Percentiles rank a stretch among this genome's conserved stretches.
Evolutionary conservation across 2,888 invertebrate genomes (phyloP).

Genomic region (Ametastegia equiseti): DNA sequence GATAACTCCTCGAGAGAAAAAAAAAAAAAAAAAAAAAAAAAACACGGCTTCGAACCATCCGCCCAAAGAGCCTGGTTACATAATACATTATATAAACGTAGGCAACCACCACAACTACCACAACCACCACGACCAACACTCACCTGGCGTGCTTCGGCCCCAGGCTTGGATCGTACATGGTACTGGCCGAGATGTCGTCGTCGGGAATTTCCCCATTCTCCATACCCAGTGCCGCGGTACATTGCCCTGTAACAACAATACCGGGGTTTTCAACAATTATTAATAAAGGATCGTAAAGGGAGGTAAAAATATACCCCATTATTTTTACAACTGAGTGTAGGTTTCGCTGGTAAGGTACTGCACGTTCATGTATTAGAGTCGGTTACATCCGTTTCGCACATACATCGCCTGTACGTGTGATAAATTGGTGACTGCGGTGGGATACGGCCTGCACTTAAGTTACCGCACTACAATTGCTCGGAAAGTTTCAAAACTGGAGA

Average conservation of each 20-base stretch:
- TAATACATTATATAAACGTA: conserved; percentile 40
- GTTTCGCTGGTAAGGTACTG: not conserved
- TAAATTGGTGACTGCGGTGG: conserved; percentile 35
- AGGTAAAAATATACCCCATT: not conserved
- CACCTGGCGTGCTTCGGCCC: conserved; percentile 74
- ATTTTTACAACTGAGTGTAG: not conserved
- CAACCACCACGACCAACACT: no score
- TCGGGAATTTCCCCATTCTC: conserved; percentile 73
- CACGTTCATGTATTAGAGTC: not conserved
- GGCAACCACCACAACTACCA: no score
- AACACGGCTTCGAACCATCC: conserved; percentile 18
- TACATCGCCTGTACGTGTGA: conserved; percentile 20
- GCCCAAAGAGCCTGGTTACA: conserved; percentile 14
- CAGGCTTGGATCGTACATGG: conserved; percentile 73
- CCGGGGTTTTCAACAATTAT: not conserved
- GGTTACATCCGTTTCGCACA: no score
- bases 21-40: no score
- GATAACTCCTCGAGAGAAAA: conserved; percentile 1
- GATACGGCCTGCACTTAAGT: conserved; percentile 64
- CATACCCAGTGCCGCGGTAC: conserved; percentile 71
- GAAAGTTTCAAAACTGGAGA: conserved; percentile 74
- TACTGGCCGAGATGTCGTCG: conserved; percentile 74
- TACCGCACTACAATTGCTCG: conserved; percentile 65
- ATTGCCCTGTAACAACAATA: conserved; percentile 72
- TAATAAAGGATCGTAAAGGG: not conserved